Conservation (phyloP, 2,113 vertebrate species). For the Aplodontia rufa region DNA sequence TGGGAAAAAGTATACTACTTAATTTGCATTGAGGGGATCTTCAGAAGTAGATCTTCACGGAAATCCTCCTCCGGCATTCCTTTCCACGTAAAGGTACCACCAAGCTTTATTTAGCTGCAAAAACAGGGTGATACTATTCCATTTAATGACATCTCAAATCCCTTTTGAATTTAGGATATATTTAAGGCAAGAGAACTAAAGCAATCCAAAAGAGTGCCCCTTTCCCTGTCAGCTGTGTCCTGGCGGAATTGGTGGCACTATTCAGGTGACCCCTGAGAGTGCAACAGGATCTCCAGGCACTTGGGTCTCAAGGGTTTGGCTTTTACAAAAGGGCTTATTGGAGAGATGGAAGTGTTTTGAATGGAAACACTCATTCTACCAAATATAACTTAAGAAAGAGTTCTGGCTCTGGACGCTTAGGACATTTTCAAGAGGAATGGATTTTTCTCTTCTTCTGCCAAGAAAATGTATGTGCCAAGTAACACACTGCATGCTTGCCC, state of each 20-base stretch:
- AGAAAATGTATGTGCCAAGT: conserved; percentile 53
- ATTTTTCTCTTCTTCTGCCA: conserved; percentile 41
- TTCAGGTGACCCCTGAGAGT: no score
- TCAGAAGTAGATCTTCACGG: conserved; percentile 1
- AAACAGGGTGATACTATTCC: conserved; percentile 69
- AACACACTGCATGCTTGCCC: neutral
- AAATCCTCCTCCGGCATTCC: neutral
- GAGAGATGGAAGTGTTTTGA: neutral
- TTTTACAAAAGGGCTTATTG: conserved; percentile 18
- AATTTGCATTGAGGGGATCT: neutral
- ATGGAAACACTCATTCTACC: neutral
- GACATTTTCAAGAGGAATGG: conserved; percentile 25
- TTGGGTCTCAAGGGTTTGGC: neutral
- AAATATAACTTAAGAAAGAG: conserved; percentile 52
- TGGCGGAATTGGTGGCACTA: no score
- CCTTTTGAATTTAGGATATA: conserved; percentile 69
- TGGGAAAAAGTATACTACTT: neutral
- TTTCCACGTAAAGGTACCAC: conserved; percentile 74
- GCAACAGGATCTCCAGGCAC: no score
- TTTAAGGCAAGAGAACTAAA: conserved; percentile 24
- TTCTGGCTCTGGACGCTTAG: conserved; percentile 46
- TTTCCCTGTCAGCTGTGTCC: no score
- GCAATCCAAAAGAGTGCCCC: no score
- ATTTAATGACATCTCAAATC: conserved; percentile 64
- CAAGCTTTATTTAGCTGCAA: conserved; percentile 75